These are phyloP conservation scores for Lithobius niger DNA, from an alignment of 1,140 invertebrate genomes.

Conservation along the genomic window DNA sequence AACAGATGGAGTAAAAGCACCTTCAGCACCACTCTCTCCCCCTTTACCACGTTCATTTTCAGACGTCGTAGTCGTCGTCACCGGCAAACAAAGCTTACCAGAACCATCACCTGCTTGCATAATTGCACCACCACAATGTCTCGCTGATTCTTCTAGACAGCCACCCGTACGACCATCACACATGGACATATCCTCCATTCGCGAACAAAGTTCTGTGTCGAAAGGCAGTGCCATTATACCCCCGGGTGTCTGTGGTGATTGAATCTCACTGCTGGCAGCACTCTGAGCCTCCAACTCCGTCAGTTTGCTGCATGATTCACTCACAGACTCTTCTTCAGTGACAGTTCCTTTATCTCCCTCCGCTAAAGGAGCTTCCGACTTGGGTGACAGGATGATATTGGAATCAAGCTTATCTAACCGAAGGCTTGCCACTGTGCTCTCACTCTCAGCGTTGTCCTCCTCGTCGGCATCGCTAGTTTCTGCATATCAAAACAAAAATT, in stretches of 20 bases:
- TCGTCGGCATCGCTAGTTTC: slow-evolving; percentile 48
- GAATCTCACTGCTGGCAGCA: neutral
- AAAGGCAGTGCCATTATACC: slow-evolving; percentile 12
- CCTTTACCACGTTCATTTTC: slow-evolving; percentile 7
- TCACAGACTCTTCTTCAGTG: neutral
- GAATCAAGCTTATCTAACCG: neutral
- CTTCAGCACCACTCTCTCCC: slow-evolving; percentile 14
- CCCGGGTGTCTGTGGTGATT: slow-evolving; percentile 13
- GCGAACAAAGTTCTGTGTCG: neutral
- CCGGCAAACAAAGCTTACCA: slow-evolving; percentile 13
- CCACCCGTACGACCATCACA: slow-evolving; percentile 16
- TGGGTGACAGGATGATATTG: slow-evolving; percentile 2
- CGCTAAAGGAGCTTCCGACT: neutral
- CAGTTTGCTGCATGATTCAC: slow-evolving; percentile 1
- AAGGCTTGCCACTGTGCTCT: slow-evolving; percentile 25
- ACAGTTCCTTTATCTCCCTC: neutral
- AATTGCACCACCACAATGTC: too few species aligned
- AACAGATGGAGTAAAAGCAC: too few species aligned
- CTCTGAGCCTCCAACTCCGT: slow-evolving; percentile 15
- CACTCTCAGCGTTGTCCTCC: slow-evolving; percentile 58
- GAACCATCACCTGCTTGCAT: too few species aligned
- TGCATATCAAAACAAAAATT: neutral
- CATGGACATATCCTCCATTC: neutral
- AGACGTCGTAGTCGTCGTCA: slow-evolving; percentile 8
- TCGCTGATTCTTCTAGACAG: slow-evolving; percentile 12